These are phyloP conservation scores for Zophobas morio DNA, from an alignment of 1,140 invertebrate genomes.

Conservation along the genomic window DNA sequence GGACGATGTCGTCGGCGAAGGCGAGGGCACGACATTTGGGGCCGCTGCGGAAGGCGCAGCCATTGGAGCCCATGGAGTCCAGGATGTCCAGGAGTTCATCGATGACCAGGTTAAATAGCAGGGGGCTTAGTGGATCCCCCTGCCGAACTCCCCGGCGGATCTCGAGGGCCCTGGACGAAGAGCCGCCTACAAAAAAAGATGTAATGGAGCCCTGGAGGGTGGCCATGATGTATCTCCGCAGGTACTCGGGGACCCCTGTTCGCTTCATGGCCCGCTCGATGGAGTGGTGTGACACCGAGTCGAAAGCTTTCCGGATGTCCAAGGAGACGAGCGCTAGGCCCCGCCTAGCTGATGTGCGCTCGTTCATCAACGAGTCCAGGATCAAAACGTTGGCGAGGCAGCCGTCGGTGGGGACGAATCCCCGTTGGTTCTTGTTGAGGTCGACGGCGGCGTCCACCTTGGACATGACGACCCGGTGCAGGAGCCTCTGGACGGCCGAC, in stretches of 20 bases:
- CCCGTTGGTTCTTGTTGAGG: constrained; percentile 60
- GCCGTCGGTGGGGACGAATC: constrained; percentile 62
- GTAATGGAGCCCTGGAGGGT: constrained; percentile 44
- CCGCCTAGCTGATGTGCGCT: constrained; percentile 57
- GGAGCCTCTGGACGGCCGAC: constrained; percentile 61
- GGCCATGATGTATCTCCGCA: constrained; percentile 45
- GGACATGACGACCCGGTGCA: constrained; percentile 64
- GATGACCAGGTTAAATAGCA: too few species aligned
- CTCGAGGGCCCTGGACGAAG: too few species aligned
- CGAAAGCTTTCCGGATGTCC: constrained; percentile 63
- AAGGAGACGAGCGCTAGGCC: constrained; percentile 60
- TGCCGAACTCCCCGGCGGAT: too few species aligned
- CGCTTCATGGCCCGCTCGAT: constrained; percentile 54
- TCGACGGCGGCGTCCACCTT: constrained; percentile 56
- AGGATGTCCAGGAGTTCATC: too few species aligned
- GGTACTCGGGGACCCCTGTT: constrained; percentile 53
- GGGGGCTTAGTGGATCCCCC: too few species aligned
- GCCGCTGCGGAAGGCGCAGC: too few species aligned
- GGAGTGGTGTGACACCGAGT: constrained; percentile 62
- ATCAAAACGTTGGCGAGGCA: constrained; percentile 62
- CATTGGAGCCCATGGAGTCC: too few species aligned
- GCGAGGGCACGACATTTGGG: too few species aligned
- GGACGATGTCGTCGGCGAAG: too few species aligned
- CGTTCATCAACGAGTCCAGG: constrained; percentile 59
- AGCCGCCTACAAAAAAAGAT: constrained; percentile 45